Evolutionary conservation across 2,888 invertebrate genomes (phyloP), one percentile per base, ranked within the genome.

Genomic region (Pseudococcus viburni): DNA sequence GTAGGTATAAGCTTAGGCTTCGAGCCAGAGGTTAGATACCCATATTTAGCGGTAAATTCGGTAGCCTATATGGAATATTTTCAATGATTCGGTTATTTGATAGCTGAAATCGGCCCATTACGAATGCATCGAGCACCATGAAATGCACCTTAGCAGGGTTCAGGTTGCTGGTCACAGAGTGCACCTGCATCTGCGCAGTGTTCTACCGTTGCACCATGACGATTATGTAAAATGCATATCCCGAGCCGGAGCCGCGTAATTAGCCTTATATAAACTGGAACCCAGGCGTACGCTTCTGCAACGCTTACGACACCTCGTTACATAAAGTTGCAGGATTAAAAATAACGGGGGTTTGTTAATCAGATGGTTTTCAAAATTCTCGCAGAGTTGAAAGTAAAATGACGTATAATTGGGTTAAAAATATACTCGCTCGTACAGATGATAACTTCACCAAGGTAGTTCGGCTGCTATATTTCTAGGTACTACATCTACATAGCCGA

Each of bases 191-290:
- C 11, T 2, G 1, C 1, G 33, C 19, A 22, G 19, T 3, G 46
- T 46, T 83, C 80, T 46, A 83, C 80, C 80, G 11, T 83, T 46
- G 80, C 80, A 83, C 80, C 46, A 33, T 83, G 22, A 83, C 80
- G 80, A 46, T 83, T 83, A 83, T 83, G 46, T 83, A 83, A 83
- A 83, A 83, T 83, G 80, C 80, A 83, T 83, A 80, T 12, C 80
- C 7, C 59, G 59, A 64, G 8, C 9, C 22, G 11, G 19, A 64
- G 22, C 59, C n/a, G 26, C 3, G 9, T 83, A 46, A 83, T 83
- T 83, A 80, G 3, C 42, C 80, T 19, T 46, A 46, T 19, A 19
- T 73, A 15, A 26, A 4, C 17, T 11, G 8, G 17, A 73, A 0
- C 0, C 80, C 39, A 80, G 80, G 80, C 46, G 80, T 46, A 46